Evolutionary conservation across 2,113 vertebrate genomes (phyloP).

Genomic region (Mungos mungo): DNA sequence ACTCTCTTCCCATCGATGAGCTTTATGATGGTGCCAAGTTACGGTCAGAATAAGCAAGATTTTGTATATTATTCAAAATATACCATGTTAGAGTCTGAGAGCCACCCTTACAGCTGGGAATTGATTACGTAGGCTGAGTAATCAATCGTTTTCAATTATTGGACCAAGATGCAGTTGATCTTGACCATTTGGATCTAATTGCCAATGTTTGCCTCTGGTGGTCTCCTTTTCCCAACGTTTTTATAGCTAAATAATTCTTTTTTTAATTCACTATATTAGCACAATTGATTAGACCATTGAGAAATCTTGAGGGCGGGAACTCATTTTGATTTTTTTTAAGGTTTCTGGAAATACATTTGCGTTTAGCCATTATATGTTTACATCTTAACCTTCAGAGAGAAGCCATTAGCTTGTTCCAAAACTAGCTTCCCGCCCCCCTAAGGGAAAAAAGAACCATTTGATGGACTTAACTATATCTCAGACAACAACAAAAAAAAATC

Average conservation of each 20-base stretch:
- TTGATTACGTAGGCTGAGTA: background rate
- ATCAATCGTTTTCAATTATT: background rate
- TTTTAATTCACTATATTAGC: background rate
- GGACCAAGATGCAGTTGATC: background rate
- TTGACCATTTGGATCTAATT: background rate
- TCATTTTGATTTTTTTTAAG: background rate
- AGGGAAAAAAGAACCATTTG: background rate
- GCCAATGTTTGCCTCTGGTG: background rate
- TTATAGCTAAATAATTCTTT: background rate
- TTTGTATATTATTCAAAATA: background rate
- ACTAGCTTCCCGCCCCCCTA: background rate
- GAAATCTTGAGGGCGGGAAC: background rate
- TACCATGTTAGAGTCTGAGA: background rate
- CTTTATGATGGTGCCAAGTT: background rate
- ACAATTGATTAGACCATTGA: slow-evolving; percentile 28
- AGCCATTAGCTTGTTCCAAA: background rate
- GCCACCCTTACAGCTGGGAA: background rate
- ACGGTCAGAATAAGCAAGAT: background rate
- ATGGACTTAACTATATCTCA: background rate
- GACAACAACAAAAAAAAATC: background rate
- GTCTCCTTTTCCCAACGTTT: background rate
- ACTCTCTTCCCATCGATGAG: background rate
- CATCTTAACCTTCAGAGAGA: background rate
- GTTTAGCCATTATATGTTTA: background rate
- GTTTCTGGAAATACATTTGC: slow-evolving; percentile 22